Conservation (phyloP, 2,797 vertebrate genomes). For the Macroramphosus scolopax region DNA sequence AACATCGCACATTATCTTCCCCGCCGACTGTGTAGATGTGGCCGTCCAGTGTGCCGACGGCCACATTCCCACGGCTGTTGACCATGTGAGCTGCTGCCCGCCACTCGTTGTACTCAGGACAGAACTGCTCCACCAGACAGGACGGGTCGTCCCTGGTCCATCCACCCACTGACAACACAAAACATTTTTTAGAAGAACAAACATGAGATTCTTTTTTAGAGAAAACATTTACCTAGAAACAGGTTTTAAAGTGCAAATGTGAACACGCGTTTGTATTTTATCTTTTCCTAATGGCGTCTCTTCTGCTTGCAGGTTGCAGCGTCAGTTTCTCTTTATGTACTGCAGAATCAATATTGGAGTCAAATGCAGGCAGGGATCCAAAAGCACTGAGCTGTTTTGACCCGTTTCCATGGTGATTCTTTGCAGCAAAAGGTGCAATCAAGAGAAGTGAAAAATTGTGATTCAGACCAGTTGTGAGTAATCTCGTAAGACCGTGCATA, state of each 20-base stretch:
- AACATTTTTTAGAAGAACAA: background rate
- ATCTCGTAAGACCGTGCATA: no score
- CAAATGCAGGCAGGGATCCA: background rate
- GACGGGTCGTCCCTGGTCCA: slow-evolving; percentile 60
- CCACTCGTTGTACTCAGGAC: slow-evolving; percentile 69
- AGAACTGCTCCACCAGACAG: slow-evolving; percentile 65
- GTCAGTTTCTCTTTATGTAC: no score
- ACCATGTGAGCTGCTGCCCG: slow-evolving; percentile 58
- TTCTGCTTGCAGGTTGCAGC: no score
- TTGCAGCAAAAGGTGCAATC: slow-evolving; percentile 15
- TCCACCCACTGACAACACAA: slow-evolving; percentile 54
- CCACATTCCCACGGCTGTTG: slow-evolving; percentile 48
- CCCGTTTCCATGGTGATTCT: slow-evolving; percentile 20
- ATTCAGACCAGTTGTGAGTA: no score
- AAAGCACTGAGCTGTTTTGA: slow-evolving; percentile 12
- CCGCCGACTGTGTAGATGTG: slow-evolving; percentile 60
- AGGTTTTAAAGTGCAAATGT: no score
- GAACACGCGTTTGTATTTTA: no score
- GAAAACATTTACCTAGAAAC: no score
- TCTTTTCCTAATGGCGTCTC: no score
- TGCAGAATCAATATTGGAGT: no score
- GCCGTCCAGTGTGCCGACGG: slow-evolving; percentile 55
- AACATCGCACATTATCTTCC: slow-evolving; percentile 49
- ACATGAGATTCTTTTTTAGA: no score
- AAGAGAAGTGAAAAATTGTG: slow-evolving; percentile 7